Evolutionary conservation across 2,797 vertebrate genomes (phyloP).

Genomic region (Paratrypauchen microcephalus): DNA sequence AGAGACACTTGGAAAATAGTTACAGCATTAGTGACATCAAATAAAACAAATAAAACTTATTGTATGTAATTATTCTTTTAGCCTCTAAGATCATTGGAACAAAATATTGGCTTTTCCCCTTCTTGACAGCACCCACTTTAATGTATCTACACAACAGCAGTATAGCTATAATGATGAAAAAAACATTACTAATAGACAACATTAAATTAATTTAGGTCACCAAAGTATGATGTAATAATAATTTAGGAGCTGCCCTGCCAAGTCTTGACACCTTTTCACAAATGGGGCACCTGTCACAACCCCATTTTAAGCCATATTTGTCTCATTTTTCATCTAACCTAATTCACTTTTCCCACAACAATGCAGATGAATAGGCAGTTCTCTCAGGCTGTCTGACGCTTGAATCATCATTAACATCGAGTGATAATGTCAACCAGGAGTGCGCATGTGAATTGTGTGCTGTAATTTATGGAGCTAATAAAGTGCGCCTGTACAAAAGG

Average conservation of each 20-base stretch:
- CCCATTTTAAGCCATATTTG: conserved; percentile 15
- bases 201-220: neutral
- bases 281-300: conserved; percentile 38
- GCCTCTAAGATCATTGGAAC: too few species aligned
- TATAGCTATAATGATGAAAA: neutral
- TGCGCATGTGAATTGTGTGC: conserved; percentile 46
- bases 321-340: conserved; percentile 45
- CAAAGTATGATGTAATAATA: neutral
- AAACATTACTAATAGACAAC: neutral
- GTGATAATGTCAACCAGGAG: conserved; percentile 52
- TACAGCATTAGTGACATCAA: too few species aligned
- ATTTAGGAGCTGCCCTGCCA: neutral
- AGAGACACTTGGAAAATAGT: too few species aligned
- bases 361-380: conserved; percentile 46
- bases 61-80: too few species aligned
- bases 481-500: conserved; percentile 39
- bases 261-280: conserved; percentile 23
- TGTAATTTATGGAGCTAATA: conserved; percentile 41
- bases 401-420: conserved; percentile 54
- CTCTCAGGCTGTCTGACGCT: conserved; percentile 37
- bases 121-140: too few species aligned
- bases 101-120: too few species aligned
- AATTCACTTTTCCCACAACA: conserved; percentile 31
- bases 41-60: too few species aligned
- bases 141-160: too few species aligned